Evolutionary conservation across 92 coral and sea anemone species (phyloP).

Genomic region (Heliopora coerulea): DNA sequence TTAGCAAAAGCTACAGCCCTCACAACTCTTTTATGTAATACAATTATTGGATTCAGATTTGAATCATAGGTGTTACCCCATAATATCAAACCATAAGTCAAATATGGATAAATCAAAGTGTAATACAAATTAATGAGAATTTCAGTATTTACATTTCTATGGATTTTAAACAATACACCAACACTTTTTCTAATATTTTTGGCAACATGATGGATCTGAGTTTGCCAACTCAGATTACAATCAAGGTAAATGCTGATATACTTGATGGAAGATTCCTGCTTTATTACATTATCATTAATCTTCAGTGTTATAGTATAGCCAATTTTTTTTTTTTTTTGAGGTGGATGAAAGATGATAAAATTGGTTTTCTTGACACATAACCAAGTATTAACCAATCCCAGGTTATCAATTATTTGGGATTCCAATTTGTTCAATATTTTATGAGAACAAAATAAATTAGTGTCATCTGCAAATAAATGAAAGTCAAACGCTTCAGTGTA

Average conservation of each 20-base stretch:
- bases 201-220: conserved; percentile 38
- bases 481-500: neutral
- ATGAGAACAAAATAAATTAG: neutral
- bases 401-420: neutral
- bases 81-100: conserved; percentile 50
- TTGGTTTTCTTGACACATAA: conserved; percentile 42
- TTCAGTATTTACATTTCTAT: conserved; percentile 46
- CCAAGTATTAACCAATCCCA: conserved; percentile 23
- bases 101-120: conserved; percentile 52
- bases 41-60: conserved; percentile 39
- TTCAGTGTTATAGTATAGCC: neutral
- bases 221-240: conserved; percentile 47
- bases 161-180: conserved; percentile 51
- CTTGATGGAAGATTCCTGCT: conserved; percentile 37
- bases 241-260: conserved; percentile 53
- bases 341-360: conserved; percentile 51
- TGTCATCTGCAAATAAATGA: conserved; percentile 2
- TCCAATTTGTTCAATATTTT: neutral
- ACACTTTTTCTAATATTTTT: conserved; percentile 44
- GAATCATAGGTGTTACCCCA: conserved; percentile 58
- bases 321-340: conserved; percentile 28
- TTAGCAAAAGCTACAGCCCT: conserved; percentile 49
- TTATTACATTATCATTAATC: conserved; percentile 33
- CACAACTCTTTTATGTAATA: conserved; percentile 44
- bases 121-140: conserved; percentile 47